Conservation (phyloP, 2,888 invertebrate species). For the Sarcophaga variegata region DNA sequence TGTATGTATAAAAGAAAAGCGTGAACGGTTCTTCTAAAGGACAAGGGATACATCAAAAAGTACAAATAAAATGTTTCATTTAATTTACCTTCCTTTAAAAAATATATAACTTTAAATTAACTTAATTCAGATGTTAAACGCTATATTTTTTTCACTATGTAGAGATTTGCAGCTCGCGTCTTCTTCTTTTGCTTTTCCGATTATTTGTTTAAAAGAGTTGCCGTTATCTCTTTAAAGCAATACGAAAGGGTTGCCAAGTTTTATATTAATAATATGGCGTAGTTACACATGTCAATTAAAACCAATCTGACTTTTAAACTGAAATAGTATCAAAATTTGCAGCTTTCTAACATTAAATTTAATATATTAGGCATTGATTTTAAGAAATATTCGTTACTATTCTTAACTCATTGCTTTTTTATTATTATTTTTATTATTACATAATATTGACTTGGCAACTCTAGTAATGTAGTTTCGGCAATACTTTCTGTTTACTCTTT, state of each 20-base stretch:
- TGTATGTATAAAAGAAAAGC: too few relatives aligned
- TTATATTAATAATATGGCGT: neutral
- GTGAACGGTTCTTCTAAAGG: too few relatives aligned
- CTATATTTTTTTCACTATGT: conserved; percentile 59
- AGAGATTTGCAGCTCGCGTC: conserved; percentile 65
- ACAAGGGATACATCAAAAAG: too few relatives aligned
- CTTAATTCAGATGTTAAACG: conserved; percentile 46
- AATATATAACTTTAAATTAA: conserved; percentile 8
- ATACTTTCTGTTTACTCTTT: neutral
- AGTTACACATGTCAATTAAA: neutral
- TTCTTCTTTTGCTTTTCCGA: conserved; percentile 56
- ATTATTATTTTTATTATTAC: neutral
- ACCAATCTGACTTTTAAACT: too few relatives aligned
- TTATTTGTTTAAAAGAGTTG: conserved; percentile 58
- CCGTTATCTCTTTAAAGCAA: neutral
- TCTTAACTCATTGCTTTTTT: neutral
- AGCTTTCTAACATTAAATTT: neutral
- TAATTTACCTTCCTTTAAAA: conserved; percentile 46
- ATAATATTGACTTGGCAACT: neutral
- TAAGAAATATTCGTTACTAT: too few relatives aligned
- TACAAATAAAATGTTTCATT: neutral
- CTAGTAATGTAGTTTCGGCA: conserved; percentile 30
- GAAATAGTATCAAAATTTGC: too few relatives aligned
- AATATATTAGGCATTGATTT: neutral
- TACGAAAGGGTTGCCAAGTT: neutral